Conservation (phyloP, 2,113 vertebrate species). For the Globicephala melas region DNA sequence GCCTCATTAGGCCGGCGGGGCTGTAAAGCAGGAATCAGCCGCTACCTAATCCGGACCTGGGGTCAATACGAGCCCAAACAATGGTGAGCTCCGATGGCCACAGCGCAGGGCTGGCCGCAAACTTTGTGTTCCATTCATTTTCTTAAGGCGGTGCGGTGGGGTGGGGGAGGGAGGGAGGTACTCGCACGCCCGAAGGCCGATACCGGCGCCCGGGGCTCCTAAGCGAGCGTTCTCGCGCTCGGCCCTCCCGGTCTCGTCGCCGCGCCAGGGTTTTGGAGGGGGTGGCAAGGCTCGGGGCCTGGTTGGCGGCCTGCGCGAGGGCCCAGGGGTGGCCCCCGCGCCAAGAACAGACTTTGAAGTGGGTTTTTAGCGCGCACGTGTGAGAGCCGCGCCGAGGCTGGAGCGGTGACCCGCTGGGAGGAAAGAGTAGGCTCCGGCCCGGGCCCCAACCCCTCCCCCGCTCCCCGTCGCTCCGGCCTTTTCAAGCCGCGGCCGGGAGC, state of each 20-base stretch:
- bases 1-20: conserved; percentile 70
- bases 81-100: conserved; percentile 66
- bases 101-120: conserved; percentile 45
- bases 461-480: conserved; percentile 54
- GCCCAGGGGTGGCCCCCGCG: not conserved
- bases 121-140: conserved; percentile 61
- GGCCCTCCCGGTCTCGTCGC: rapidly evolving
- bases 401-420: conserved; percentile 50
- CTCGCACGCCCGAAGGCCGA: not conserved
- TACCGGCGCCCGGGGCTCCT: not conserved
- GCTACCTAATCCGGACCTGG: conserved; percentile 71
- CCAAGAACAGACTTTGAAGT: conserved; percentile 63
- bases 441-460: conserved; percentile 7
- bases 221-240: rapidly evolving
- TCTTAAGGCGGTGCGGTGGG: not conserved
- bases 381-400: conserved; percentile 39
- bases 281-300: not conserved
- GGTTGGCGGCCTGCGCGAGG: not conserved
- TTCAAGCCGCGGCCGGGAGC: conserved; percentile 4
- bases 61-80: conserved; percentile 74
- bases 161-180: not conserved
- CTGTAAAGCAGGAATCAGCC: conserved; percentile 71
- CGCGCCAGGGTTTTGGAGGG: not conserved
- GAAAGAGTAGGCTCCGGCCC: not conserved
- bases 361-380: conserved; percentile 68